A percentile compares a stretch with the other conserved stretches of the same genome.
Conservation (phyloP, 2,888 invertebrate genomes). For the Cistogaster globosa region DNA sequence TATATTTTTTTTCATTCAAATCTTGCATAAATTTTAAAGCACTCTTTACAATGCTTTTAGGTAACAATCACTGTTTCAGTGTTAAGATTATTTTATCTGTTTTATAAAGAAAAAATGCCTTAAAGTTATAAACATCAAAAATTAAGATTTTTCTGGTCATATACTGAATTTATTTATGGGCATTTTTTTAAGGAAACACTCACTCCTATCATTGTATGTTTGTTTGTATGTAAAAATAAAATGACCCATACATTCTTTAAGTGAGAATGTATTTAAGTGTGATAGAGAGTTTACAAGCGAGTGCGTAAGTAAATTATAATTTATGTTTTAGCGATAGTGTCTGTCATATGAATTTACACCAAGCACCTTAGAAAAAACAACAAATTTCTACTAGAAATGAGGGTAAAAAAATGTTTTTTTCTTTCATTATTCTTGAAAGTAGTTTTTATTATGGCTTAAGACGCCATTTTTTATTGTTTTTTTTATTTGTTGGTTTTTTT, state of each 20-base stretch:
- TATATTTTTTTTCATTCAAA: too few relatives aligned
- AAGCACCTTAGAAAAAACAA: conserved; percentile 49
- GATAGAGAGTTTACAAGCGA: not conserved
- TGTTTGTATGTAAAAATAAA: not conserved
- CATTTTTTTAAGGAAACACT: conserved; percentile 23
- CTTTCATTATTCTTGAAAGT: not conserved
- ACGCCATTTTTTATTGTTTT: conserved; percentile 59
- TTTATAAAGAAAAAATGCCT: conserved; percentile 46
- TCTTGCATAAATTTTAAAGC: too few relatives aligned
- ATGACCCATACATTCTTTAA: not conserved
- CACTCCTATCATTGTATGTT: not conserved
- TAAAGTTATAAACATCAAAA: conserved; percentile 47
- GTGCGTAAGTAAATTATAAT: conserved; percentile 45
- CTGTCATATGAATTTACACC: conserved; percentile 21
- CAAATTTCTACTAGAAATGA: conserved; percentile 6
- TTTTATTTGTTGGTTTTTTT: conserved; percentile 10
- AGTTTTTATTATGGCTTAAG: conserved; percentile 44
- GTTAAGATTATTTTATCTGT: conserved; percentile 59
- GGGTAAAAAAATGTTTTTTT: conserved; percentile 45
- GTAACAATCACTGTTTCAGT: conserved; percentile 56
- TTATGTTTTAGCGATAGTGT: conserved; percentile 55
- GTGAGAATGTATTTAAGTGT: not conserved
- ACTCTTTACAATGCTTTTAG: conserved; percentile 27
- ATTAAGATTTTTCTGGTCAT: conserved; percentile 7
- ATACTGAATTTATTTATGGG: conserved; percentile 13